These are phyloP conservation scores for Scrobipalpa costella DNA, from an alignment of 2,888 invertebrate species.

Conservation along the genomic window DNA sequence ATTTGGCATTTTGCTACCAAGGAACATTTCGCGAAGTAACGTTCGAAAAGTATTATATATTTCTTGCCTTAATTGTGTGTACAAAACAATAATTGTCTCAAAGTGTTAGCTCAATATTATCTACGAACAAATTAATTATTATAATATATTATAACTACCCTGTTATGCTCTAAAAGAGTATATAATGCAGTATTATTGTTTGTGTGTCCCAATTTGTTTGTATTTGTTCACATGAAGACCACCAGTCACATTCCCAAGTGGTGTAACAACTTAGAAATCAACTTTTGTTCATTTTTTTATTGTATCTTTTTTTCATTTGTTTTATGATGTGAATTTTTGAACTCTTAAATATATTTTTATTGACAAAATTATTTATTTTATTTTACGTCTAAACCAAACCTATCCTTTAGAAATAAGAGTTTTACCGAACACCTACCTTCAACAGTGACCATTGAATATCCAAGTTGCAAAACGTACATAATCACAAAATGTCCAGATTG, in stretches of 20 bases:
- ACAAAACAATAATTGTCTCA: slow-evolving; percentile 19
- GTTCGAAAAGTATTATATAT: neutral
- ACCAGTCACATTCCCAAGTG: slow-evolving; percentile 30
- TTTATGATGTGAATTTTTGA: slow-evolving; percentile 45
- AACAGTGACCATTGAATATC: no score
- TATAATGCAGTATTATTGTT: slow-evolving; percentile 41
- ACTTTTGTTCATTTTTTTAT: slow-evolving; percentile 23
- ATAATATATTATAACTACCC: neutral
- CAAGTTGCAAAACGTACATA: no score
- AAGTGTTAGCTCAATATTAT: slow-evolving; percentile 23
- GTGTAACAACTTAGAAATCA: slow-evolving; percentile 19
- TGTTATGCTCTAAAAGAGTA: slow-evolving; percentile 2
- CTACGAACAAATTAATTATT: slow-evolving; percentile 28
- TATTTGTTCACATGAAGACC: slow-evolving; percentile 28
- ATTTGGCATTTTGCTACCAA: no score
- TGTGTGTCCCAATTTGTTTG: slow-evolving; percentile 17
- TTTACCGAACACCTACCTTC: no score
- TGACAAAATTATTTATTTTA: slow-evolving; percentile 35
- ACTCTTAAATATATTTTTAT: slow-evolving; percentile 69
- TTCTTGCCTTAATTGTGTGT: slow-evolving; percentile 10
- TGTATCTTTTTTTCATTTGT: slow-evolving; percentile 36
- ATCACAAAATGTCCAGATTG: no score
- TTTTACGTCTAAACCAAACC: slow-evolving; percentile 11
- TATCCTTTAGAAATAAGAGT: neutral
- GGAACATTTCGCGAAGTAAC: no score